Conservation (phyloP, 2,113 vertebrate genomes). For the Nothobranchius furzeri region DNA sequence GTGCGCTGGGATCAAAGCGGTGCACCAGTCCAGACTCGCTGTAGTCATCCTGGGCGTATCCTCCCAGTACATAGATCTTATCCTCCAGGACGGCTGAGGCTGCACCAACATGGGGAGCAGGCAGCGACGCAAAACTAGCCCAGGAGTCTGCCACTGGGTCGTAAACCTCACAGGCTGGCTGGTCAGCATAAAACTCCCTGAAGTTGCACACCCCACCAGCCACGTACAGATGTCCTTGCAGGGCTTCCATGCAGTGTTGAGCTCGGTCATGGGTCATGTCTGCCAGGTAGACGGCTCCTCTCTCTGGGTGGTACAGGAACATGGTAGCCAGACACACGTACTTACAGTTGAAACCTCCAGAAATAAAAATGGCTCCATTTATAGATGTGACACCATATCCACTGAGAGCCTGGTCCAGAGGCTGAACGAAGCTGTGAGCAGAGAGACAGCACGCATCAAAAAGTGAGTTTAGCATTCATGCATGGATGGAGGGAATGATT, state of each 20-base stretch:
- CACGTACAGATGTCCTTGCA: slow-evolving; percentile 66
- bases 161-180: slow-evolving; percentile 74
- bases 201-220: slow-evolving; percentile 75
- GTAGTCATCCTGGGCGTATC: slow-evolving; percentile 78
- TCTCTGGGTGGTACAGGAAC: slow-evolving; percentile 74
- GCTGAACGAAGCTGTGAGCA: slow-evolving; percentile 60
- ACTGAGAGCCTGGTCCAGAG: slow-evolving; percentile 73
- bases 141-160: slow-evolving; percentile 59
- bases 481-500: no score
- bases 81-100: slow-evolving; percentile 75
- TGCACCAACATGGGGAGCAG: slow-evolving; percentile 72
- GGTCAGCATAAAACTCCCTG: slow-evolving; percentile 73
- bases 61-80: slow-evolving; percentile 77
- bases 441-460: neutral
- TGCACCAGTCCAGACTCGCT: slow-evolving; percentile 74
- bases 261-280: slow-evolving; percentile 74
- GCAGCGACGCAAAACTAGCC: slow-evolving; percentile 58
- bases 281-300: slow-evolving; percentile 65
- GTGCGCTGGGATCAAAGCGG: slow-evolving; percentile 63
- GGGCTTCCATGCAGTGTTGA: slow-evolving; percentile 78
- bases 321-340: slow-evolving; percentile 73
- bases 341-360: slow-evolving; percentile 76
- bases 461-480: no score
- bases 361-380: slow-evolving; percentile 71
- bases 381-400: slow-evolving; percentile 62